Evolutionary conservation across 1,140 invertebrate species (phyloP).

Genomic region (Lasioglossum albipes): DNA sequence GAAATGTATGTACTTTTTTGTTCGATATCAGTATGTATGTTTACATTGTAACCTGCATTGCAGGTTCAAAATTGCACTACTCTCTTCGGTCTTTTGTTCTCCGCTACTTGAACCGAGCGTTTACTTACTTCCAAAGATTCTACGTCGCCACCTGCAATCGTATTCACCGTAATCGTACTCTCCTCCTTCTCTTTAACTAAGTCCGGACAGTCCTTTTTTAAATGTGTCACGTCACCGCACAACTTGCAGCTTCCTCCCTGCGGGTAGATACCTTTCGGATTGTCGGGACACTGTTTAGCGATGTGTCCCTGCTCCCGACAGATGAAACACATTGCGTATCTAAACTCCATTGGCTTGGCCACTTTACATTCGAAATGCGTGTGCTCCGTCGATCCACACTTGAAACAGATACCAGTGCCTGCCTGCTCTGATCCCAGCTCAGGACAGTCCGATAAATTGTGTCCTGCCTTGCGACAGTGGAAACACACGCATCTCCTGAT

Average conservation of each 20-base stretch:
- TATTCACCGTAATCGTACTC: conserved; percentile 69
- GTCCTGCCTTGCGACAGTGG: conserved; percentile 89
- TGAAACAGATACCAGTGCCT: conserved; percentile 87
- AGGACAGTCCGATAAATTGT: conserved; percentile 90
- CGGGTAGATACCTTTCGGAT: conserved; percentile 92
- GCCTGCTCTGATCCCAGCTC: conserved; percentile 79
- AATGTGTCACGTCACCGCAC: conserved; percentile 92
- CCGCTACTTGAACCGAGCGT: neutral
- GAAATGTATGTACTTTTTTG: too few species aligned
- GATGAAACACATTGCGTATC: conserved; percentile 91
- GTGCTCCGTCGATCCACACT: conserved; percentile 93
- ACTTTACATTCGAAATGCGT: conserved; percentile 88
- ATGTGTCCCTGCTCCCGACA: conserved; percentile 92
- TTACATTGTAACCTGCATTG: conserved; percentile 21
- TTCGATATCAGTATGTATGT: too few species aligned
- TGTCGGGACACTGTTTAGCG: conserved; percentile 91
- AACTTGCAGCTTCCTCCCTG: conserved; percentile 90
- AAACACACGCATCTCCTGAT: conserved; percentile 89
- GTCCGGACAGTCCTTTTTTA: conserved; percentile 90
- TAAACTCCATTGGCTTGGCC: conserved; percentile 84
- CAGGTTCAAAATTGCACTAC: conserved; percentile 72
- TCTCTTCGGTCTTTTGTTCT: conserved; percentile 59
- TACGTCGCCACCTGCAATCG: conserved; percentile 66
- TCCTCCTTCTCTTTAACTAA: conserved; percentile 76
- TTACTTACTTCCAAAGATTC: conserved; percentile 73